Percentiles rank a stretch among this genome's conserved stretches.
Evolutionary conservation across 1,140 invertebrate species (phyloP).

Genomic region (Pantala flavescens): DNA sequence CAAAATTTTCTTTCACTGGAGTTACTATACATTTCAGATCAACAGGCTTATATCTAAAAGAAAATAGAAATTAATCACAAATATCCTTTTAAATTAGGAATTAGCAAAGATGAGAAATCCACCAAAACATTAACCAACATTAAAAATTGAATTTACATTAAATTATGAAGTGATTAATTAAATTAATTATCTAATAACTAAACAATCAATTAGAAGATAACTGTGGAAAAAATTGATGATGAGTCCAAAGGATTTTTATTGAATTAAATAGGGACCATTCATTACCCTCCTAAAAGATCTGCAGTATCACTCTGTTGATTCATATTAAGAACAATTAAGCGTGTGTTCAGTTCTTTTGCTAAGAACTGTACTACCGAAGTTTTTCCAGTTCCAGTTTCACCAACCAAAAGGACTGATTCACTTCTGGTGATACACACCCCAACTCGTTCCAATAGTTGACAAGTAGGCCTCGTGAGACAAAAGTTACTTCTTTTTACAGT

Average conservation of each 20-base stretch:
- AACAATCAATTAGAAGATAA: too few species aligned
- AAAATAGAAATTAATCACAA: constrained; percentile 19
- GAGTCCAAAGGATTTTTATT: not conserved
- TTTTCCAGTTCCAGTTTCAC: constrained; percentile 98
- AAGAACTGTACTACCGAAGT: constrained; percentile 93
- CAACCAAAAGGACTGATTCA: constrained; percentile 90
- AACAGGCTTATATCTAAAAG: constrained; percentile 77
- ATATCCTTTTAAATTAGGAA: too few species aligned
- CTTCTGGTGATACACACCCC: constrained; percentile 65
- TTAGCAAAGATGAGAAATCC: too few species aligned
- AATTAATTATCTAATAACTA: too few species aligned
- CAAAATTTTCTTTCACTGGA: constrained; percentile 77
- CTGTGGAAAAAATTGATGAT: too few species aligned
- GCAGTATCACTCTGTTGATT: constrained; percentile 97
- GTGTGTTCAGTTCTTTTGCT: constrained; percentile 69
- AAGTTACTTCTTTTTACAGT: not conserved
- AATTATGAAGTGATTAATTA: too few species aligned
- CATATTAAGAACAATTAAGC: constrained; percentile 95
- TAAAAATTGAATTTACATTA: too few species aligned
- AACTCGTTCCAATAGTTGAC: constrained; percentile 76
- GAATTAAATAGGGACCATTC: constrained; percentile 4
- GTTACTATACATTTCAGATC: constrained; percentile 74
- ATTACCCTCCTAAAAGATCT: constrained; percentile 83
- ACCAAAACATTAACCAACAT: too few species aligned
- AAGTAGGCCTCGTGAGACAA: constrained; percentile 67